Base-by-base conservation (phyloP, 2,888 invertebrate species). In the Oscheius sp. region DNA sequence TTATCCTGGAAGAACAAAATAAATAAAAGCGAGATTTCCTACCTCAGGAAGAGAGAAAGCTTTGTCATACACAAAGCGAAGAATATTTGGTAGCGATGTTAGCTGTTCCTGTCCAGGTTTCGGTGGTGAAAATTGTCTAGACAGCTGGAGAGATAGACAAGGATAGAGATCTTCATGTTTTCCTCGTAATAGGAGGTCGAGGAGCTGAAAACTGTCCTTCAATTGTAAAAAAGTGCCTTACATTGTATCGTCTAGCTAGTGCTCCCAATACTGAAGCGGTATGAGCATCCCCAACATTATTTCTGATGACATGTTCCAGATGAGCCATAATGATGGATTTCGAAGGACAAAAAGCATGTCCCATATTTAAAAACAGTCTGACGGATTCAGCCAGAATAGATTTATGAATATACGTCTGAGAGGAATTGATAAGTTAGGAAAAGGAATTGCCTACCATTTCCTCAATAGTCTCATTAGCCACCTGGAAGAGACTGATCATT, bases 291-390 rank as follows among this genome's bases (percentile, higher is more conserved):
- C 45, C 63, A 0, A 74, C 63, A 61, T 61, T 49, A n/a, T 56
- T 52, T 41, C 70, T 66, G 73, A 81, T 77, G 41, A 77, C 73
- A 23, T 74, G 74, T 9, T 75, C 55, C 29, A 85, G 68, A 43
- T 77, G 78, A 49, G 76, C 75, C 6, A 76, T 71, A 16, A 79
- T 71, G 13, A 82, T 59, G 29, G 63, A 58, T n/a, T 72, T 56
- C 0, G 95, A 96, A 0, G 97, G 96, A 89, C 95, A 96, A 90
- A 98, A 97, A 0, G 95, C 95, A 89, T 96, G 95, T 88, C 95
- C 97, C 88, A 96, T 95, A 2, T 93, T 92, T 0, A 94, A 93
- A 88, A 95, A 94, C 0, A 96, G 95, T 70, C 93, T 92, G 83
- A 96, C 95, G 73, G 95, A 95, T 89, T 97, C 96, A 69, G 93